Evolutionary conservation across 2,113 vertebrate genomes (phyloP), one percentile per base, ranked within the genome.

Genomic region (Corvus cornix): DNA sequence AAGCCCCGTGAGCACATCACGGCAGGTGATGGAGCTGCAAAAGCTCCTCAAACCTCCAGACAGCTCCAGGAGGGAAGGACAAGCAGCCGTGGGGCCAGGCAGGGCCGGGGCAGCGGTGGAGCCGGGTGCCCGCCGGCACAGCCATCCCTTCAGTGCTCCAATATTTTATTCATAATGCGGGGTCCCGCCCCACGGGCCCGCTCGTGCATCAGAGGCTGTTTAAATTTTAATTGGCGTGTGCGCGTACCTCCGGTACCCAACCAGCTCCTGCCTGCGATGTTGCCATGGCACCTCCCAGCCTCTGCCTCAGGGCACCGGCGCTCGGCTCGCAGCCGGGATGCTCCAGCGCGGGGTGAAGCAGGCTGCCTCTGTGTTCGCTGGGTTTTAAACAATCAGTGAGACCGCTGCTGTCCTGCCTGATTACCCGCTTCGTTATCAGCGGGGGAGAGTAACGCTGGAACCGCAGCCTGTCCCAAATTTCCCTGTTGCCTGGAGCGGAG

Each of bases 251-350:
- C 22, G 1, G 1, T 59, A 58, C 76, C 76, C 96, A 67, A 58
- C 8, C 53, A n/a, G 81, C 87, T 75, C 49, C 72, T 2, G 51
- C 5, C 46, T 0, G 80, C 80, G 64, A 18, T 31, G 96, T 96
- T 97, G 97, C 97, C 95, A 96, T 94, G 97, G 95, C 75, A 94
- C 69, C 72, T 83, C 68, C 90, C 72, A 23, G 41, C 30, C 94
- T 66, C 49, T 35, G 70, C 31, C 85, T 79, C 49, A 12, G 17
- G 27, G 83, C 77, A 3, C 10, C 2, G 0, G 48, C 3, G 1
- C 30, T 20, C 3, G 2, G 33, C 70, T 5, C 52, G 66, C 5
- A n/a, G 43, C 30, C 0, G 5, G 33, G 16, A 11, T 11, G 60
- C 59, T 2, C 77, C 68, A 27, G 63, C 5, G 5, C 0, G 0